Conservation (phyloP, 2,113 vertebrate genomes). For the Calidris pugnax region DNA sequence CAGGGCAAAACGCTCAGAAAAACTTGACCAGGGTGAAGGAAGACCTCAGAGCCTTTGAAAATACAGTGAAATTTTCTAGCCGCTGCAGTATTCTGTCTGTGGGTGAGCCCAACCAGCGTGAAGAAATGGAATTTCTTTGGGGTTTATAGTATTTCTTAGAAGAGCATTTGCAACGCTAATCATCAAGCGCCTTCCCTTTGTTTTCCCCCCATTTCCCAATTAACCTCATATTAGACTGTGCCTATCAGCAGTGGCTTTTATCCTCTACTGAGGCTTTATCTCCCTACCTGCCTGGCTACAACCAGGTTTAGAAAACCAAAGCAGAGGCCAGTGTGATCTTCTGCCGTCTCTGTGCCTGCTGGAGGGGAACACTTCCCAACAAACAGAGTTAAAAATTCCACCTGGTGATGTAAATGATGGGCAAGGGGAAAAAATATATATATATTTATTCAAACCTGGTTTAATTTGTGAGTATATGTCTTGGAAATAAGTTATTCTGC, state of each 20-base stretch:
- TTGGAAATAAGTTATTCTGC: neutral
- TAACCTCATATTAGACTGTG: neutral
- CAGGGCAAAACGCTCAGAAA: neutral
- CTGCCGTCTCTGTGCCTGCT: neutral
- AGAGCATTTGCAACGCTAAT: neutral
- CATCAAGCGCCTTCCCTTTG: neutral
- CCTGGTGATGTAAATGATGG: constrained; percentile 6
- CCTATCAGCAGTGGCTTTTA: neutral
- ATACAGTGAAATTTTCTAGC: neutral
- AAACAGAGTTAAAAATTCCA: neutral
- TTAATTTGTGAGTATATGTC: neutral
- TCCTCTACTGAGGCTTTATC: neutral
- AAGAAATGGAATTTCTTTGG: neutral
- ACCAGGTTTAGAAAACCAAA: neutral
- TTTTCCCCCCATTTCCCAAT: neutral
- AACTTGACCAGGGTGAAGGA: neutral
- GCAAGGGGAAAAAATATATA: neutral
- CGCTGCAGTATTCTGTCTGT: too few relatives aligned
- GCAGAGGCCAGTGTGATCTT: neutral
- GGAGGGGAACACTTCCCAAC: neutral
- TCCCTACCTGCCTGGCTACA: neutral
- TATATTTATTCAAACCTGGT: neutral
- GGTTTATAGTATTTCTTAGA: neutral
- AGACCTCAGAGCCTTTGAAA: neutral
- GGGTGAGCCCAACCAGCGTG: neutral